phyloP scores from a whole-genome alignment of 1,140 invertebrate genomes.

The Tetramorium alpestre region DNA sequence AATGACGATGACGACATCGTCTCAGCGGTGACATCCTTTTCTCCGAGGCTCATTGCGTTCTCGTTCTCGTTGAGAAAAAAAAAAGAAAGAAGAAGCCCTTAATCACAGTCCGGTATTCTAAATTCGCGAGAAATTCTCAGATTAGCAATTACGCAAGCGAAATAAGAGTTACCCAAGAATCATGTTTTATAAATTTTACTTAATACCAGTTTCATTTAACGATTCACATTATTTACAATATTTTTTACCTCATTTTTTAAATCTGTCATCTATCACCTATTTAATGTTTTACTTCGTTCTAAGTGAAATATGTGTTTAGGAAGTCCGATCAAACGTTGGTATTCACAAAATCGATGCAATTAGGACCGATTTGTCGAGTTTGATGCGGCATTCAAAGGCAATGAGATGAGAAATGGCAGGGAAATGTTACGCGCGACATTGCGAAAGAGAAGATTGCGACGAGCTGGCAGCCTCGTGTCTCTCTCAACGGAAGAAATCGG shows the following conservation, averaged over 20 bases:
- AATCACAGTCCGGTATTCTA: not conserved
- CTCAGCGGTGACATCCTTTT: constrained; percentile 17
- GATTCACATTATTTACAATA: not conserved
- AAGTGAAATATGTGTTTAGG: not conserved
- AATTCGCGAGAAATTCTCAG: not conserved
- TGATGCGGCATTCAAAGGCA: constrained; percentile 2
- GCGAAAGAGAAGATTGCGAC: constrained; percentile 67
- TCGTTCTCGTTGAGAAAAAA: not conserved
- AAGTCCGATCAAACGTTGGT: not conserved
- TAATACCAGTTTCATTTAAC: constrained; percentile 8
- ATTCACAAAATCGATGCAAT: not conserved
- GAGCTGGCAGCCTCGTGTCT: not conserved
- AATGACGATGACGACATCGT: constrained; percentile 3
- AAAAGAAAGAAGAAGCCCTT: not conserved
- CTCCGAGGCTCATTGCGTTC: not conserved
- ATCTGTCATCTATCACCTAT: not conserved
- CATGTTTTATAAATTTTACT: not conserved
- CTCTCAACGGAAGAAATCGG: constrained; percentile 63
- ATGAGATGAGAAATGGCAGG: not conserved
- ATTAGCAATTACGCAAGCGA: not conserved
- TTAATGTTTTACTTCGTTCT: not conserved
- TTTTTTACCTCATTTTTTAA: not conserved
- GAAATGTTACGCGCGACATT: constrained; percentile 23
- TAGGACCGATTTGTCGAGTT: not conserved
- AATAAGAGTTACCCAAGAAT: not conserved